Base-by-base conservation (phyloP, 2,797 vertebrate species). In the Sebastes kiyomatsui region DNA sequence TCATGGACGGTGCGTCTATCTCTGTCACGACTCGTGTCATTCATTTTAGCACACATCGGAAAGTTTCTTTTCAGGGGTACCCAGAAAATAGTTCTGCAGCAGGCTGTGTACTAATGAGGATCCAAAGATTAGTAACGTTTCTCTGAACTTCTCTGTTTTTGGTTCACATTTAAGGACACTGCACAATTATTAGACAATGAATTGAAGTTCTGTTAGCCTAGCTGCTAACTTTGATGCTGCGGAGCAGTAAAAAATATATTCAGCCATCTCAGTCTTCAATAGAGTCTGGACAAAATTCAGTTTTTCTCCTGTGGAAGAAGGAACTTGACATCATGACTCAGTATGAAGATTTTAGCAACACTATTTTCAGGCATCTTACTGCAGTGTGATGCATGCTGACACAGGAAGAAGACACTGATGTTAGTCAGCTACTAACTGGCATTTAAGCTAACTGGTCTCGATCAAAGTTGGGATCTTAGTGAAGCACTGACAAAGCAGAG, bases 1-100 rank as follows among this genome's bases (percentile, higher is more conserved):
- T 99, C 73, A 99, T 99, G 99, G 99, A 99, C 5, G 99, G 99
- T 99, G 82, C 86, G 96, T 92, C 9, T 27, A 25, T 59, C 56
- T 60, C 61, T 27, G 20, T 54, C 55, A 2, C 35, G 42, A 42
- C 61, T 77, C 58, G 5, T 82, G 60, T 62, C 7, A 49, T 49
- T 16, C 61, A 49, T 35, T 35, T 75, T n/a, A 11, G 16, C 30
- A 7, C 12, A 59, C 77, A 20, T 54, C 30, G 27, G n/a, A 23
- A 35, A 6, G 9, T 22, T 38, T 52, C 1, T 14, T 60, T 52
- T 27, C 16, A 23, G 5, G 22, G 20, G 55, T 25, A 58, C 13
- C 49, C 18, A 23, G 22, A 52, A 23, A 22, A 32, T n/a, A 22
- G n/a, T 20, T 56, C 32, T 54, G 27, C 20, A 72, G 60, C 10